phyloP scores from a whole-genome alignment of 2,113 vertebrate species.

The Pseudonaja textilis region DNA sequence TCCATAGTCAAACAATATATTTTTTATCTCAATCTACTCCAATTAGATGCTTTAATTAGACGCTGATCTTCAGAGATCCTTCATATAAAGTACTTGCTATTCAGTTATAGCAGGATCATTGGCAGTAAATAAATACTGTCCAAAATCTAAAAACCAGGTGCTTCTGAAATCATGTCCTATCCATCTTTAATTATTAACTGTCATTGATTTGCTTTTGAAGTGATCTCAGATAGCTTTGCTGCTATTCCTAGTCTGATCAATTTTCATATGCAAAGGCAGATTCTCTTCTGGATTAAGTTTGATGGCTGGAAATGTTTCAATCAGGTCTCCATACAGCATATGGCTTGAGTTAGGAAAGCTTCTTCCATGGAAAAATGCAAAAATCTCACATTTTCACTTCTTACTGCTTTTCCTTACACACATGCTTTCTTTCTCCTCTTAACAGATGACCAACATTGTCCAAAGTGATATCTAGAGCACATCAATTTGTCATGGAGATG shows the following conservation, averaged over 20 bases:
- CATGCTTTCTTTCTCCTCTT: background rate
- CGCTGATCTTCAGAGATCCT: background rate
- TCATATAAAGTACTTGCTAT: background rate
- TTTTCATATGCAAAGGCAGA: background rate
- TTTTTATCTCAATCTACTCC: background rate
- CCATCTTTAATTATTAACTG: background rate
- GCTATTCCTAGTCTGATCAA: background rate
- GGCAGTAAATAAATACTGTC: background rate
- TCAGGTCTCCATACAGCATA: background rate
- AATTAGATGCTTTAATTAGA: background rate
- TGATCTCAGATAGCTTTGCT: background rate
- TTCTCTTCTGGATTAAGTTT: background rate
- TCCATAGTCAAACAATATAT: background rate
- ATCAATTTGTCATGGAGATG: background rate
- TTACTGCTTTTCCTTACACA: background rate
- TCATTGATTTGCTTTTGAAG: background rate
- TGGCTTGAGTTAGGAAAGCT: background rate
- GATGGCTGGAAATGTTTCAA: background rate
- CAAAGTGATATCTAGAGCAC: background rate
- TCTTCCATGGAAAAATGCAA: background rate
- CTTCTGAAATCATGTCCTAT: background rate
- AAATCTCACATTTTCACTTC: background rate
- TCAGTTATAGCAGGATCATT: background rate
- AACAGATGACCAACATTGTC: background rate
- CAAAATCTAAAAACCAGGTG: background rate